Percentiles rank a stretch among this genome's conserved stretches.
phyloP scores from a whole-genome alignment of 2,797 vertebrate species.

The Lutjanus campechanus region DNA sequence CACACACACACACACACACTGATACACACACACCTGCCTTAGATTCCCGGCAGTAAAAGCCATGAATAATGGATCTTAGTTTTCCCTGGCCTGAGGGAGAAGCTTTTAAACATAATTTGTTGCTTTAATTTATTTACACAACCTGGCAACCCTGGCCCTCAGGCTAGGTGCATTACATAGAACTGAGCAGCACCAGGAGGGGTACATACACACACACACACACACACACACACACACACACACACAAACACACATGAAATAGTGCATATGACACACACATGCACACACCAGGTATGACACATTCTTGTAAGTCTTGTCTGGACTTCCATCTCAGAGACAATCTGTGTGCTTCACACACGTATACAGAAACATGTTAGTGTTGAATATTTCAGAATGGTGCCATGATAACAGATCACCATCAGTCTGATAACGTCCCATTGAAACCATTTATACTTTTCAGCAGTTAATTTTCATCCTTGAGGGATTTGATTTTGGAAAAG shows the following conservation, averaged over 20 bases:
- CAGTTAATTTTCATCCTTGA: background rate
- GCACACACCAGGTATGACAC: constrained; percentile 14
- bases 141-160: constrained; percentile 74
- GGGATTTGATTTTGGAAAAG: background rate
- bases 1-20: constrained; percentile 25
- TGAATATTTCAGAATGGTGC: constrained; percentile 9
- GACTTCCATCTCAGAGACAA: background rate
- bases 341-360: constrained; percentile 9
- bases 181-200: constrained; percentile 24
- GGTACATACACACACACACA: background rate
- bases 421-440: background rate
- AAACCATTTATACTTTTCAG: background rate
- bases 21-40: constrained; percentile 65
- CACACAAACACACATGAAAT: background rate
- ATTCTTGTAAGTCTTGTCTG: background rate
- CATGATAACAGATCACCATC: constrained; percentile 4
- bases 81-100: constrained; percentile 77
- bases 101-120: constrained; percentile 85
- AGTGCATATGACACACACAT: background rate
- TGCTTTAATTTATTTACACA: constrained; percentile 85
- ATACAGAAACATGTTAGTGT: constrained; percentile 1
- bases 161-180: constrained; percentile 64
- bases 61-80: constrained; percentile 82
- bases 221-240: background rate
- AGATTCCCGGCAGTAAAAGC: constrained; percentile 71